Percentiles rank a stretch among this genome's conserved stretches.
Conservation (phyloP, 1,140 invertebrate genomes). For the Drosophila saltans region DNA sequence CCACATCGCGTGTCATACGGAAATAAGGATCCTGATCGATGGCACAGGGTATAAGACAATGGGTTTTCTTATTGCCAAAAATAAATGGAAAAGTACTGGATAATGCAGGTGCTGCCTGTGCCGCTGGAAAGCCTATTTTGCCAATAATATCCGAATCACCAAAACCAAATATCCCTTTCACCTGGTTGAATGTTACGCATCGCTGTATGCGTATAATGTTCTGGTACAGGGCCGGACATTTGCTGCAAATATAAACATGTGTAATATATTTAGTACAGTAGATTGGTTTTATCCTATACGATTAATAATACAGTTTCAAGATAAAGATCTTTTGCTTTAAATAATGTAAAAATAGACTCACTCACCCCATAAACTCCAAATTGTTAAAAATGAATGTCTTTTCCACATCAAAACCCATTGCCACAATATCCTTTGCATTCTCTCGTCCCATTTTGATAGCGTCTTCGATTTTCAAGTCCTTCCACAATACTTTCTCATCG, state of each 20-base stretch:
- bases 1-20: constrained; percentile 98
- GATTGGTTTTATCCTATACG: no score
- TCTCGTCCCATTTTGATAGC: constrained; percentile 92
- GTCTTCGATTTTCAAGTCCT: constrained; percentile 96
- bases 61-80: constrained; percentile 92
- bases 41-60: constrained; percentile 98
- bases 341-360: no score
- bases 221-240: constrained; percentile 94
- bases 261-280: no score
- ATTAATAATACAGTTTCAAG: no score
- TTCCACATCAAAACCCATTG: constrained; percentile 96
- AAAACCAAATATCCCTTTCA: constrained; percentile 98
- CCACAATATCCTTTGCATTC: constrained; percentile 99
- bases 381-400: constrained; percentile 99
- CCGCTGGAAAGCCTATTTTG: constrained; percentile 98
- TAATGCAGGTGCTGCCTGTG: constrained; percentile 97
- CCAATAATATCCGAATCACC: constrained; percentile 97
- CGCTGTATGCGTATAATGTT: constrained; percentile 96
- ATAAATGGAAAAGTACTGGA: constrained; percentile 98
- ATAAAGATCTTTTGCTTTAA: no score
- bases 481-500: constrained; percentile 99
- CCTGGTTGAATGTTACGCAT: constrained; percentile 97
- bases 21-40: constrained; percentile 99
- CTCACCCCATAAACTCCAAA: constrained; percentile 96
- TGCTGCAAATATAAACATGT: constrained; percentile 83